Base-by-base conservation (phyloP, 1,140 invertebrate genomes). In the Musca domestica region DNA sequence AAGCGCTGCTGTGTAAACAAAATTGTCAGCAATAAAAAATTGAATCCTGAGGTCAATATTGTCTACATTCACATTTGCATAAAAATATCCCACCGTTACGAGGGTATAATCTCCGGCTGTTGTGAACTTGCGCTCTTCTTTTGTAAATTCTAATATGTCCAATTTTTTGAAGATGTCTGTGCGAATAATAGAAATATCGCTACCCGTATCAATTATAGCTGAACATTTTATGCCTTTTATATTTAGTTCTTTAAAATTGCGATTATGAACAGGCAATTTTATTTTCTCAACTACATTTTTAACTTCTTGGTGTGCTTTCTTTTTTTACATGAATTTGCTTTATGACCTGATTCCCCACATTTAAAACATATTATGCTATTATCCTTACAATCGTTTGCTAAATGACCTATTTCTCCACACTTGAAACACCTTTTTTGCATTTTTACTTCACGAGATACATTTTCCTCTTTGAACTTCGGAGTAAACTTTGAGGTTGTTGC, bases 141-240 rank as follows among this genome's bases (percentile, higher is more conserved):
- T 54, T 14, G 17, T 25, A 15, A 67, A 47, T 15, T 68, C 30
- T 20, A 41, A 20, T 4, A 7, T 41, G 14, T 20, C 47, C 7
- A 4, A 22, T 27, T n/a, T 46, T 22, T 25, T 23, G 2, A 63
- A 27, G 3, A 52, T n/a, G 17, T 67, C 51, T n/a, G n/a, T n/a
- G n/a, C n/a, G n/a, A n/a, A n/a, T n/a, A n/a, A n/a, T n/a, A n/a
- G n/a, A n/a, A n/a, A 23, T 68, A 52, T 48, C 30, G 30, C 63
- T 41, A 25, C 34, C 63, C 1, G 63, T 65, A 20, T 48, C 63
- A 22, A 65, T 47, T 20, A 65, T n/a, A 15, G 10, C 63, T 41
- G 12, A 48, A 19, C 19, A 47, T 1, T 22, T 12, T 14, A 47
- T 15, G 3, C 34, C 41, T 14, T 48, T n/a, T 10, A 48, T 7